phyloP scores from a whole-genome alignment of 1,140 invertebrate species.

The Lanistes nyassanus region DNA sequence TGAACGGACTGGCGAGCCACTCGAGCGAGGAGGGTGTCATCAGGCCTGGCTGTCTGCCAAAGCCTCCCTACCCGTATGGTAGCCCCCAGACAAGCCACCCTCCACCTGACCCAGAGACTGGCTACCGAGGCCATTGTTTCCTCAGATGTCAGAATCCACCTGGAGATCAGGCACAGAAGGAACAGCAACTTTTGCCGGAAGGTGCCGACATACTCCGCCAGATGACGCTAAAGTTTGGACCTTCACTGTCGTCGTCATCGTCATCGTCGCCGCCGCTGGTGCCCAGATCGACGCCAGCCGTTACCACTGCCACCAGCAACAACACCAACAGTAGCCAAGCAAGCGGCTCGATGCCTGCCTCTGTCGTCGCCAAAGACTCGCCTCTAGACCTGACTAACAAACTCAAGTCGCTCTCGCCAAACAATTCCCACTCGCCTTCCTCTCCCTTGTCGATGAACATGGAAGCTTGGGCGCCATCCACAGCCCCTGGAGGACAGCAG shows the following conservation, averaged over 20 bases:
- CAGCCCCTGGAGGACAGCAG: constrained; percentile 29
- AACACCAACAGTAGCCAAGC: background rate
- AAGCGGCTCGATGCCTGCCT: background rate
- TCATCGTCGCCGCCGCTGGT: background rate
- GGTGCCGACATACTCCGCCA: constrained; percentile 43
- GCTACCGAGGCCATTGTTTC: constrained; percentile 28
- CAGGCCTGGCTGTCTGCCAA: no score
- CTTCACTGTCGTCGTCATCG: background rate
- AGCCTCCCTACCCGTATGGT: no score
- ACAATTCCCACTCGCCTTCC: background rate
- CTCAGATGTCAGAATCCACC: constrained; percentile 25
- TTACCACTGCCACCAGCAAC: constrained; percentile 35
- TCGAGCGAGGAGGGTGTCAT: no score
- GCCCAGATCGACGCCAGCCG: constrained; percentile 44
- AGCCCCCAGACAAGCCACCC: no score
- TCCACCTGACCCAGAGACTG: no score
- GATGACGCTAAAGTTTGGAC: constrained; percentile 51
- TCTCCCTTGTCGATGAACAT: background rate
- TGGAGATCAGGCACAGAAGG: constrained; percentile 23
- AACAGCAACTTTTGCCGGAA: constrained; percentile 24
- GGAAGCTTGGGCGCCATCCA: constrained; percentile 21
- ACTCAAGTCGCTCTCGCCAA: background rate
- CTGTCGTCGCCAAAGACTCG: background rate
- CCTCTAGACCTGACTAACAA: background rate
- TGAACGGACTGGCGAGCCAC: no score